phyloP scores from a whole-genome alignment of 2,797 vertebrate genomes.

The Alectoris magna region DNA sequence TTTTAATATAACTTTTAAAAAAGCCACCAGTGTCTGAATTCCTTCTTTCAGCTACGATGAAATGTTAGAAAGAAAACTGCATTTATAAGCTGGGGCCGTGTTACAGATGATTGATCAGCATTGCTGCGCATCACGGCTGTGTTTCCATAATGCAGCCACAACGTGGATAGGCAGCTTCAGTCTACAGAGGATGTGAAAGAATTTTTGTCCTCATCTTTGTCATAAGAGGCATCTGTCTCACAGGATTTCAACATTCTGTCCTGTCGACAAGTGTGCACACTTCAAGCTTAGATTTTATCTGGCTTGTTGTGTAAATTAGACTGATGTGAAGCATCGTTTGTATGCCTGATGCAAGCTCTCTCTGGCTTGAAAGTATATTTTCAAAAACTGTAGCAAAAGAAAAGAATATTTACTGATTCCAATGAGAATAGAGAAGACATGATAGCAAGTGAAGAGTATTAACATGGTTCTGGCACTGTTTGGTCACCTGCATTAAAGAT shows the following conservation, averaged over 20 bases:
- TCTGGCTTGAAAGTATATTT: conserved; percentile 48
- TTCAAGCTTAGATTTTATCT: conserved; percentile 43
- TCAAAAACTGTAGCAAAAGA: conserved; percentile 30
- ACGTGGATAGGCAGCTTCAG: not conserved
- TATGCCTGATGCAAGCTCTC: conserved; percentile 26
- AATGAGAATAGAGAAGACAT: conserved; percentile 27
- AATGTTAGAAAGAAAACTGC: not conserved
- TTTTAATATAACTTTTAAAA: conserved; percentile 63
- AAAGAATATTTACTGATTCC: conserved; percentile 28
- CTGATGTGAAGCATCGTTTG: conserved; percentile 39
- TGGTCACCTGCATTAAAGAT: conserved; percentile 36
- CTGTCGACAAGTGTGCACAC: conserved; percentile 51
- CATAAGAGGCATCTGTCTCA: conserved; percentile 51
- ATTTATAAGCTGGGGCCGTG: not conserved
- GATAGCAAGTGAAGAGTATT: conserved; percentile 1
- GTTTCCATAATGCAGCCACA: not conserved
- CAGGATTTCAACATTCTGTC: conserved; percentile 48
- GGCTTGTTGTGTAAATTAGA: conserved; percentile 64
- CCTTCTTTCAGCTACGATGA: conserved; percentile 32
- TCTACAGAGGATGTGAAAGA: not conserved
- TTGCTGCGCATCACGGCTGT: not conserved
- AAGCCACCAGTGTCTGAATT: conserved; percentile 40
- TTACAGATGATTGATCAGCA: not conserved
- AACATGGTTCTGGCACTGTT: conserved; percentile 56
- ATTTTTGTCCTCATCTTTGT: conserved; percentile 27